These are phyloP conservation scores for Megaptera novaeangliae DNA, from an alignment of 2,113 vertebrate genomes.

Conservation along the genomic window DNA sequence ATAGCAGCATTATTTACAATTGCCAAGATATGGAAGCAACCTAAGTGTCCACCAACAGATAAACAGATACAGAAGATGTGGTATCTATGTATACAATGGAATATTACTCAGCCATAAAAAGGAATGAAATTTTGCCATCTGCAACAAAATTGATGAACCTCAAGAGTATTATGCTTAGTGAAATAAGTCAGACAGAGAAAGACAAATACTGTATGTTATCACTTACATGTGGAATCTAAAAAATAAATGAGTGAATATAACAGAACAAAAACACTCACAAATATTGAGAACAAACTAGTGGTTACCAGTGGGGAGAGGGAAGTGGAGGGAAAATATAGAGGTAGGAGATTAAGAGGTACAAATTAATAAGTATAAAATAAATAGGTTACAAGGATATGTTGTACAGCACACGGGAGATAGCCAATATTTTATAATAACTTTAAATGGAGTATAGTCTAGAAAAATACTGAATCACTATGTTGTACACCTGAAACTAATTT, in stretches of 20 bases:
- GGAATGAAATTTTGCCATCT: not conserved
- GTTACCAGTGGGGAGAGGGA: not conserved
- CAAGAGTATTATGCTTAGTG: not conserved
- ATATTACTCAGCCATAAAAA: not conserved
- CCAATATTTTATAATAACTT: not conserved
- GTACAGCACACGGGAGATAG: not conserved
- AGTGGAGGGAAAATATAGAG: not conserved
- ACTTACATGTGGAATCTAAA: not conserved
- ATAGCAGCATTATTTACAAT: not conserved
- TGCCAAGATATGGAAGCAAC: not conserved
- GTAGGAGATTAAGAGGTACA: not conserved
- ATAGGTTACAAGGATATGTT: not conserved
- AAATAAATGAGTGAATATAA: not conserved
- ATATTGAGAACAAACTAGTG: not conserved
- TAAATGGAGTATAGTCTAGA: not conserved
- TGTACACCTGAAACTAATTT: not conserved
- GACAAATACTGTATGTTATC: not conserved
- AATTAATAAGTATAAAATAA: not conserved
- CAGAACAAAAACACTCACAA: not conserved
- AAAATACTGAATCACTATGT: not conserved
- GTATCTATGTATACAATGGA: not conserved
- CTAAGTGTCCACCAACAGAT: not conserved
- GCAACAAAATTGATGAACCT: not conserved
- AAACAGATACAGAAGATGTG: not conserved
- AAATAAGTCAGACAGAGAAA: not conserved